Evolutionary conservation across 2,113 vertebrate genomes (phyloP), one percentile per base, ranked within the genome.

Genomic region (Siniperca chuatsi): DNA sequence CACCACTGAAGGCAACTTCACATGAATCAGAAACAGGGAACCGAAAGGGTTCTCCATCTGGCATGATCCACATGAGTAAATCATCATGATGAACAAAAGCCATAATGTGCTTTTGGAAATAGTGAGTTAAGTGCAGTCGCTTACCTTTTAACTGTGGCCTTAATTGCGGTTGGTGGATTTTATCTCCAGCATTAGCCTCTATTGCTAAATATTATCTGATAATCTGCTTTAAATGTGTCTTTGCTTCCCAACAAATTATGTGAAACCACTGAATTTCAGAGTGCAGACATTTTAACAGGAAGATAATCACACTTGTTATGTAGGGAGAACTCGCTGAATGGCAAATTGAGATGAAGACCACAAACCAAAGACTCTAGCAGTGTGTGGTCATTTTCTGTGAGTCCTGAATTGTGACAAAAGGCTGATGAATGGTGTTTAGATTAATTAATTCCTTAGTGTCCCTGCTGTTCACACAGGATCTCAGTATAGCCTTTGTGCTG

Each of bases 361-460:
- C 5, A 58, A 70, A 85, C 71, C 48, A 67, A 75, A 65, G 16
- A n/a, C 18, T 20, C 50, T 60, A 6, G 3, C 62, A 55, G 66
- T 73, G 61, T 88, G 71, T 52, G 82, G 64, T 84, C 35, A 64
- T 72, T 90, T 83, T 68, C 67, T 81, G 74, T 82, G 77, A 86
- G 73, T 66, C 65, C 65, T 58, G 69, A 79, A 70, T 82, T 78
- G 86, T 84, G 83, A 90, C 78, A 90, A 86, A 89, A 82, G 64
- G 16, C 81, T 81, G 65, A 84, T 77, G 83, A 89, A 89, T 90
- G 52, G 78, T 75, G 67, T 85, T 68, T 90, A 61, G 88, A 92
- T 92, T 65, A 80, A 91, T 91, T 79, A 52, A 91, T 93, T 90
- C 90, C 64, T 79, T 50, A 8, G 71, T 76, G 80, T 78, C 80